These are phyloP conservation scores for Apteryx mantelli DNA, from an alignment of 2,113 vertebrate species.

Conservation along the genomic window DNA sequence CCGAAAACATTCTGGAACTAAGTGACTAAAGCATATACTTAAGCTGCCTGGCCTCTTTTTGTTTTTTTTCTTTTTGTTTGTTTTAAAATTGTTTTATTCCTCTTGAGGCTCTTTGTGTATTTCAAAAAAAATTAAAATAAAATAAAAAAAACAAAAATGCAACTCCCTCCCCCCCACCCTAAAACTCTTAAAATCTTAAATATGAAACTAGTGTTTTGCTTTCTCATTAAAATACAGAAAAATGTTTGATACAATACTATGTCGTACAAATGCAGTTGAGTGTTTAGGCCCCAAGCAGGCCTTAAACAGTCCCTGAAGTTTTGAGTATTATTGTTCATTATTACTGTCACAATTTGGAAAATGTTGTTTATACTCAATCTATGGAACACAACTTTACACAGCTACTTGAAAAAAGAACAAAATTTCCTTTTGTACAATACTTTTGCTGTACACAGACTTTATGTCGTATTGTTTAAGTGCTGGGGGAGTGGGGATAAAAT, in stretches of 20 bases:
- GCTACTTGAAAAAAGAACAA: constrained; percentile 61
- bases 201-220: constrained; percentile 99
- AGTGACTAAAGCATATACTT: constrained; percentile 85
- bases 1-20: constrained; percentile 89
- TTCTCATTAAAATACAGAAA: constrained; percentile 98
- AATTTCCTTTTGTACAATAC: constrained; percentile 81
- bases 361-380: constrained; percentile 74
- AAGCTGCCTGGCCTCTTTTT: constrained; percentile 85
- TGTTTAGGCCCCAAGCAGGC: constrained; percentile 83
- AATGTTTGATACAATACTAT: constrained; percentile 93
- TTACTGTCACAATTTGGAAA: constrained; percentile 90
- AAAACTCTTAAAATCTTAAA: constrained; percentile 87
- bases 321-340: constrained; percentile 85
- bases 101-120: constrained; percentile 85
- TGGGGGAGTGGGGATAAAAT: constrained; percentile 66
- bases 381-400: constrained; percentile 76
- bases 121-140: constrained; percentile 72
- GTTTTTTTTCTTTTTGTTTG: constrained; percentile 40
- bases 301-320: constrained; percentile 94
- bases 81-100: constrained; percentile 60
- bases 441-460: constrained; percentile 89
- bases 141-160: constrained; percentile 63
- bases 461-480: constrained; percentile 88
- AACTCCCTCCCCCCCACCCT: constrained; percentile 72
- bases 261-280: constrained; percentile 92